Conservation (phyloP, 1,140 invertebrate genomes). For the Brachionus asplanchnoidis region DNA sequence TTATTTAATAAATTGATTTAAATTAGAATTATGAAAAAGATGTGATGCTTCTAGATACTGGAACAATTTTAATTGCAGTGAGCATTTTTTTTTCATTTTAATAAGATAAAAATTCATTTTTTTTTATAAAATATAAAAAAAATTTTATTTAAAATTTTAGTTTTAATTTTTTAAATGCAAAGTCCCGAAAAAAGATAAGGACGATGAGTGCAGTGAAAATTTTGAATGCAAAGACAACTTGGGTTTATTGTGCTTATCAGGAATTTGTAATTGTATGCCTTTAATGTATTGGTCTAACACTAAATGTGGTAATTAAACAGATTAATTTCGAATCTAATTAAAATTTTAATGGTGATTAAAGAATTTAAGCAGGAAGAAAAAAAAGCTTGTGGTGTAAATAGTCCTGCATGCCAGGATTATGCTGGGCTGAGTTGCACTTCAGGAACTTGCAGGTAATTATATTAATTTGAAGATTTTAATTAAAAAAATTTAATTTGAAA, state of each 20-base stretch:
- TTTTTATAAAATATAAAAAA: no score
- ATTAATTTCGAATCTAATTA: neutral
- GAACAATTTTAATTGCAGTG: neutral
- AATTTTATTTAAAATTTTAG: no score
- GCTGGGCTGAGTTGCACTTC: neutral
- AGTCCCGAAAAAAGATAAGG: neutral
- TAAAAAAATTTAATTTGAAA: neutral
- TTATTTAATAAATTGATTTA: neutral
- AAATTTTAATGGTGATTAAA: neutral
- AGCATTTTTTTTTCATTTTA: neutral
- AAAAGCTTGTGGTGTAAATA: neutral
- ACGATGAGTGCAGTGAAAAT: neutral
- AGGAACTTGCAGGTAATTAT: neutral
- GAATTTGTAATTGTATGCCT: neutral
- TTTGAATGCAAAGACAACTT: neutral
- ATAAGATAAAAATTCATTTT: no score
- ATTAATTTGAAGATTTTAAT: neutral
- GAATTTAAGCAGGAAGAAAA: neutral
- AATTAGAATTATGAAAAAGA: neutral
- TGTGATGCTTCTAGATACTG: neutral
- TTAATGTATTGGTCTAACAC: neutral
- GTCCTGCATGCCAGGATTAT: constrained; percentile 20
- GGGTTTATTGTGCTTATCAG: neutral
- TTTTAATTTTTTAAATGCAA: no score
- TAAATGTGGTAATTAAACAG: neutral